Evolutionary conservation across 2,113 vertebrate species (phyloP), one percentile per base, ranked within the genome.

Genomic region (Astur gentilis): DNA sequence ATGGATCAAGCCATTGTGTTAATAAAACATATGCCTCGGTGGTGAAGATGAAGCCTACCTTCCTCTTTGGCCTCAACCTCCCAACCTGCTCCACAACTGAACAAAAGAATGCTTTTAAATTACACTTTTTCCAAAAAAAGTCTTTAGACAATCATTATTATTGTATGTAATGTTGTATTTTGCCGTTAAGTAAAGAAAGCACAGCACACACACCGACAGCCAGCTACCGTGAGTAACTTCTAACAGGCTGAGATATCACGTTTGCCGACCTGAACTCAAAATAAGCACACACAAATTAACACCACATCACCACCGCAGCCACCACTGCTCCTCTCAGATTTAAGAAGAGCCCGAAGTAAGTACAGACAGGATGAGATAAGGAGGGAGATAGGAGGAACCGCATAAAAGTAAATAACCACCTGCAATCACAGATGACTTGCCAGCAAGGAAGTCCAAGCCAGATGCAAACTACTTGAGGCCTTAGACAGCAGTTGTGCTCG

Each of bases 181-280:
- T 47, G 16, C 49, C 54, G 34, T 25, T 31, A 7, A 23, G n/a
- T 14, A 21, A 31, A 9, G 34, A 31, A 83, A 62, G 16, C n/a
- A 19, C 23, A 36, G 31, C 0, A 3, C 13, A 10, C 4, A 2
- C 3, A 8, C 7, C 0, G 0, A 16, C 4, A 70, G 6, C 10
- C 9, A 70, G 42, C 49, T 18, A 27, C 57, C 23, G 12, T 0
- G 0, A 79, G 32, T 1, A 5, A 60, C 3, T 92, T 50, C 65
- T 73, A 79, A 1, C 45, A 47, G 45, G 16, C 54, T 58, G 42
- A 87, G 54, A 9, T 18, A 31, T 5, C 32, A 0, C 8, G 1
- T 27, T 45, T 7, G 25, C 47, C 47, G 62, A 76, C 83, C 69
- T 22, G 80, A 70, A 55, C 69, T 40, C 13, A 2, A 80, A 83